Base-by-base conservation (phyloP, 2,113 vertebrate species). In the Channa maculata region DNA sequence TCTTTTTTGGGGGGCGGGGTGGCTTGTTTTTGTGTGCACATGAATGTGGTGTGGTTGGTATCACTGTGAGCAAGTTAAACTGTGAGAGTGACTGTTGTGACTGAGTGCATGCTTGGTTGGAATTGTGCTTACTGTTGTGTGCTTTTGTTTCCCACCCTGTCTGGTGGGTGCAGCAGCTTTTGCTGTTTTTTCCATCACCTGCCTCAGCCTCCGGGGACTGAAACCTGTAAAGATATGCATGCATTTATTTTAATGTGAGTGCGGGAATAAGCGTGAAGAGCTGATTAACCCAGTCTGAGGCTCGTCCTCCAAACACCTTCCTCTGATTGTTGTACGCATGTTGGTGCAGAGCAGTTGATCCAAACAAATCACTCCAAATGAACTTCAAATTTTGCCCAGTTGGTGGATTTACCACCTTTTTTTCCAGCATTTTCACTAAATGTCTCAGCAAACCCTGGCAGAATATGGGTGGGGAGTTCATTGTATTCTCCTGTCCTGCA, bases 141-240 rank as follows among this genome's bases (percentile, higher is more conserved):
- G 46, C 63, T 78, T 73, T 64, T 12, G 24, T 86, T 80, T 69
- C 64, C 52, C 65, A 70, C 79, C 58, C 48, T 77, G 73, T 84
- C 76, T 61, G 50, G 44, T 1, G 59, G 65, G 59, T 2, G 34
- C 58, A 8, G 73, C 65, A 1, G 64, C 61, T 46, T 34, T 71
- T 14, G 73, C 55, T 62, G 44, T 59, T 48, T 46, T 54, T 39
- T 64, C 81, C 71, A 64, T 51, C 78, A 60, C 74, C 69, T 73
- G 76, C 78, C 67, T 71, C 82, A 45, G 70, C 78, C 58, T 58
- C 54, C 78, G 33, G 80, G 24, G 81, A 79, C 75, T n/a, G 14
- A 85, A 74, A 80, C 80, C 85, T 88, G 88, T 90, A 83, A 89
- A 90, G 85, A 77, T 77, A 75, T 71, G 87, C 83, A 88, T 91